Evolutionary conservation across 2,888 invertebrate genomes (phyloP).

Genomic region (Cartodere bifasciata): DNA sequence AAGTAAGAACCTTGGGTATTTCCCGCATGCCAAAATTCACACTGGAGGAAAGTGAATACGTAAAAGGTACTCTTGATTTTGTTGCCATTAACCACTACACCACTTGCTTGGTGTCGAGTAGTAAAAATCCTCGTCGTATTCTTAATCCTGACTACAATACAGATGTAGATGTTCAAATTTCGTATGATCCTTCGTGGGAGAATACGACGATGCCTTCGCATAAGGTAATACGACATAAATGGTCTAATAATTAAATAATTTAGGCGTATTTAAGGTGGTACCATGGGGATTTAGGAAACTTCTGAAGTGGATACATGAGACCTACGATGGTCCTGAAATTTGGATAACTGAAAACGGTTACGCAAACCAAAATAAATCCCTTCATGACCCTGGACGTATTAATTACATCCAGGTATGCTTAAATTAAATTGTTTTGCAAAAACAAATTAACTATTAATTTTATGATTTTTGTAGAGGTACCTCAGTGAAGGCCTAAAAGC

Average conservation of each 20-base stretch:
- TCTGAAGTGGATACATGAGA: slow-evolving; percentile 10
- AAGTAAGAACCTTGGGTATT: background rate
- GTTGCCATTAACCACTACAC: slow-evolving; percentile 49
- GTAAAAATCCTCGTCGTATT: slow-evolving; percentile 29
- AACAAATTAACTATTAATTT: slow-evolving; percentile 3
- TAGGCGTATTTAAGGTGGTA: slow-evolving; percentile 11
- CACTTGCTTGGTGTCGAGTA: slow-evolving; percentile 33
- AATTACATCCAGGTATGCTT: slow-evolving; percentile 4
- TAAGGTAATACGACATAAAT: too few relatives aligned
- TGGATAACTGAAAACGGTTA: slow-evolving; percentile 13
- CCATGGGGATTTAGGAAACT: slow-evolving; percentile 12
- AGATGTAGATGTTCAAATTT: slow-evolving; percentile 8
- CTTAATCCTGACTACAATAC: slow-evolving; percentile 9
- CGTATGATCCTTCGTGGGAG: slow-evolving; percentile 13
- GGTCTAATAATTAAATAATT: too few relatives aligned
- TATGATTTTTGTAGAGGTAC: slow-evolving; percentile 17
- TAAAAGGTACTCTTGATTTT: slow-evolving; percentile 42
- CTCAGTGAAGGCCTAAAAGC: slow-evolving; percentile 17
- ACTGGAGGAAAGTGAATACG: slow-evolving; percentile 31
- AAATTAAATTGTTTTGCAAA: slow-evolving; percentile 3
- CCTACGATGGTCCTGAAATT: slow-evolving; percentile 8
- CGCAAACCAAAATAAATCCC: slow-evolving; percentile 4
- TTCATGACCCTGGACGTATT: slow-evolving; percentile 7
- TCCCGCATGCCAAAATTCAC: slow-evolving; percentile 49
- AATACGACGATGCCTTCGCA: slow-evolving; percentile 1